Evolutionary conservation across 1,140 invertebrate species (phyloP).

Genomic region (Prorops nasuta): DNA sequence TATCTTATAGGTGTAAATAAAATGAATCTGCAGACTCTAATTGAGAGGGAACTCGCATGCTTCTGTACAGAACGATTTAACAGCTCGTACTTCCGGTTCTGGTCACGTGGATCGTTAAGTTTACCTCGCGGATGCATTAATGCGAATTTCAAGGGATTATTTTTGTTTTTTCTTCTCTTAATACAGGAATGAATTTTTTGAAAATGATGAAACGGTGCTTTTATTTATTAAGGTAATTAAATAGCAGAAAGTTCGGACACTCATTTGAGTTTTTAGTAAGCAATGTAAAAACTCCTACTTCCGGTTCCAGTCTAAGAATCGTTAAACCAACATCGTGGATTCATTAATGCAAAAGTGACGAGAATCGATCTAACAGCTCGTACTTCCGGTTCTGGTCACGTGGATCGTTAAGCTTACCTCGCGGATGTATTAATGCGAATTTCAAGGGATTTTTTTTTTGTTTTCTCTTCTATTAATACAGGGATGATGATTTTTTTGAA

Average conservation of each 20-base stretch:
- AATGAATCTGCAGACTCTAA: too few species aligned
- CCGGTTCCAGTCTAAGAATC: constrained; percentile 11
- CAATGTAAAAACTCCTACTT: constrained; percentile 11
- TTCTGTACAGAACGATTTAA: constrained; percentile 15
- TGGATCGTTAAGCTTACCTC: constrained; percentile 7
- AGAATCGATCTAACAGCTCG: constrained; percentile 5
- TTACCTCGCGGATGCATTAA: constrained; percentile 12
- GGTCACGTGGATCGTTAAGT: constrained; percentile 1
- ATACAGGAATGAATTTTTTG: too few species aligned
- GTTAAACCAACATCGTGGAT: constrained; percentile 2
- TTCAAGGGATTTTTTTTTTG: too few species aligned
- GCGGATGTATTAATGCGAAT: constrained; percentile 15
- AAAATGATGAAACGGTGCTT: too few species aligned
- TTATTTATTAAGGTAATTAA: too few species aligned
- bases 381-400: constrained; percentile 14
- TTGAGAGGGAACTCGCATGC: constrained; percentile 8
- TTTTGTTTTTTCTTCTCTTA: too few species aligned
- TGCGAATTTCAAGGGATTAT: too few species aligned
- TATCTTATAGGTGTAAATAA: too few species aligned
- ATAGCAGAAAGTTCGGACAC: constrained; percentile 15
- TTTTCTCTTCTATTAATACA: too few species aligned
- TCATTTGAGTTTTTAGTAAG: constrained; percentile 14
- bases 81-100: constrained; percentile 14
- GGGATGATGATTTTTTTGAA: too few species aligned
- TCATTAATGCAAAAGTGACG: constrained; percentile 10